Evolutionary conservation across 2,888 invertebrate species (phyloP).

Genomic region (Deilephila porcellus): DNA sequence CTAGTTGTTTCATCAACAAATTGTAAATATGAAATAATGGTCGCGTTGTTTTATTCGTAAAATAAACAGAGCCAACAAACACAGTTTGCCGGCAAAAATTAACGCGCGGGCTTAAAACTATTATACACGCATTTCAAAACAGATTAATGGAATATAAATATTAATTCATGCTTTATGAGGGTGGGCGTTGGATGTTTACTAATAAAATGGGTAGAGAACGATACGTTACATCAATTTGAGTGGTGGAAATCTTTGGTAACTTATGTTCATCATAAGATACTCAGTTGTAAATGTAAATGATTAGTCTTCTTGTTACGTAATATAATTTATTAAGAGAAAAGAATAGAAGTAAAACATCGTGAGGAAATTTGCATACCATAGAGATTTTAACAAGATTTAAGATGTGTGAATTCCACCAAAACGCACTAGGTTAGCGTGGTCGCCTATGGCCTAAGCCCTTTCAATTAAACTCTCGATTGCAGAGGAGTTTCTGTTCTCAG

Average conservation of each 20-base stretch:
- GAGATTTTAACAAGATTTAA: no score
- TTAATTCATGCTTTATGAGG: not conserved
- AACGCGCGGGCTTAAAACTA: not conserved
- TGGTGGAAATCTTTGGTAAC: not conserved
- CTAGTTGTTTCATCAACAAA: constrained; percentile 10
- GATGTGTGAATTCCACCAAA: no score
- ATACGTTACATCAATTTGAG: not conserved
- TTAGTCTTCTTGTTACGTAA: no score
- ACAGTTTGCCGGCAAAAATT: not conserved
- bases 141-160: constrained; percentile 1
- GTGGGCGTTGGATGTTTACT: not conserved
- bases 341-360: no score
- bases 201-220: not conserved
- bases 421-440: no score
- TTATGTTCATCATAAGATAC: not conserved
- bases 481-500: no score
- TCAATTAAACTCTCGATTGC: no score
- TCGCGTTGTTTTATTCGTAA: not conserved
- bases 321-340: no score
- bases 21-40: constrained; percentile 16
- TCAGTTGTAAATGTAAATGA: not conserved
- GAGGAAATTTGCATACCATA: no score
- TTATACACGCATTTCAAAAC: not conserved
- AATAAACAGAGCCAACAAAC: not conserved
- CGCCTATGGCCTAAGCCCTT: no score